phyloP scores from a whole-genome alignment of 2,113 vertebrate species.

The Chitala chitala region DNA sequence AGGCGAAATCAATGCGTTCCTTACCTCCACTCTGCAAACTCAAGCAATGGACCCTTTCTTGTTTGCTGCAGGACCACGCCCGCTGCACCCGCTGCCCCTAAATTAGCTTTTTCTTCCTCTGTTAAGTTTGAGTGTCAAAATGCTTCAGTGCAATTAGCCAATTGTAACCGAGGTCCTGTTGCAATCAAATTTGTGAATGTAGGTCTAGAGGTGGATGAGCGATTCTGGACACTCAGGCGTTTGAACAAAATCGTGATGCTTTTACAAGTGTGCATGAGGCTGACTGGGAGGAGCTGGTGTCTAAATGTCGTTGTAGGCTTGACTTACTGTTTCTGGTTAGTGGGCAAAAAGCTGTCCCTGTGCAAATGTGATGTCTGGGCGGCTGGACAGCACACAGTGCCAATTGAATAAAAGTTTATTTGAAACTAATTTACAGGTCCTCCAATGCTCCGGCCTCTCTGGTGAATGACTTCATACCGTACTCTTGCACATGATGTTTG shows the following conservation, averaged over 20 bases:
- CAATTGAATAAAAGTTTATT: background rate
- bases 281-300: too few species aligned
- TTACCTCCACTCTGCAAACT: background rate
- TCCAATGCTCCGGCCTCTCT: background rate
- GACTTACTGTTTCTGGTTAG: background rate
- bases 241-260: too few species aligned
- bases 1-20: slow-evolving; percentile 9
- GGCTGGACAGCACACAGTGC: background rate
- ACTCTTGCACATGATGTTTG: background rate
- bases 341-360: background rate
- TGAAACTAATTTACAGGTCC: background rate
- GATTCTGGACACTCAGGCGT: too few species aligned
- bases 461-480: background rate
- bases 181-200: too few species aligned
- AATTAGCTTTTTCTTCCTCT: background rate
- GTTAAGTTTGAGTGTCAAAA: too few species aligned
- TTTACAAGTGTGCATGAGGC: too few species aligned
- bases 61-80: background rate
- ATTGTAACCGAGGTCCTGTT: too few species aligned
- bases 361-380: too few species aligned
- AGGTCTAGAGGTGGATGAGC: too few species aligned
- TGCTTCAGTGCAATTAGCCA: too few species aligned
- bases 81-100: background rate
- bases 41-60: background rate
- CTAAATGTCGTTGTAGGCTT: background rate